A percentile compares a stretch with the other conserved stretches of the same genome.
phyloP scores from a whole-genome alignment of 1,140 invertebrate species.

The Sarcophaga bullata region DNA sequence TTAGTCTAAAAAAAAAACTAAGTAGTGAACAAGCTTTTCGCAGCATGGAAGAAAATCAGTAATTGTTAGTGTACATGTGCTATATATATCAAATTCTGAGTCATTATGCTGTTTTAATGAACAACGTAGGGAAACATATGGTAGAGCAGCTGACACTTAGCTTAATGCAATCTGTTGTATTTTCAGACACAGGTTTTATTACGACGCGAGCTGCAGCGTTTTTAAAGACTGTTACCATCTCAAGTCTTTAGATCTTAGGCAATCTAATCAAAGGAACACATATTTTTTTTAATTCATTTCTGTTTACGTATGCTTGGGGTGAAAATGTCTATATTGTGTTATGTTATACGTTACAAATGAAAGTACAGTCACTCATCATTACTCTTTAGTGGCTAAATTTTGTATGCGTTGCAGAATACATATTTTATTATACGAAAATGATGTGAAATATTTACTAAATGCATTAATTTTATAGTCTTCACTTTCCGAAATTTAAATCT shows the following conservation, averaged over 20 bases:
- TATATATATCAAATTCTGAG: constrained; percentile 4
- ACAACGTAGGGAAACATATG: constrained; percentile 6
- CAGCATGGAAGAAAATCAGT: background rate
- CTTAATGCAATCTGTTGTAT: background rate
- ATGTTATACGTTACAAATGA: no score
- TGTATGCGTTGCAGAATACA: no score
- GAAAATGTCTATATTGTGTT: background rate
- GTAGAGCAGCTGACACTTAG: constrained; percentile 19
- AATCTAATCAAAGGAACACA: background rate
- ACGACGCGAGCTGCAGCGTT: background rate
- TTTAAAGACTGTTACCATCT: background rate
- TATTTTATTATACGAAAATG: no score
- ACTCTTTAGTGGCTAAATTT: no score
- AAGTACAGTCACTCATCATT: no score
- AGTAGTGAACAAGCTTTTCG: background rate
- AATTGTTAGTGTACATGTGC: background rate
- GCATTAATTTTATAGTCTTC: no score
- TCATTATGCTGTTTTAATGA: background rate
- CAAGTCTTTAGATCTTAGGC: background rate
- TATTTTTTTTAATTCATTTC: background rate
- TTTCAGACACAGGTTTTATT: background rate
- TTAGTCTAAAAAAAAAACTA: background rate
- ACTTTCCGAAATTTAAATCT: no score
- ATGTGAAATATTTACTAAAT: no score
- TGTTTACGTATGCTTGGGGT: background rate